Evolutionary conservation across 2,113 vertebrate genomes (phyloP).

Genomic region (Hypomesus transpacificus): DNA sequence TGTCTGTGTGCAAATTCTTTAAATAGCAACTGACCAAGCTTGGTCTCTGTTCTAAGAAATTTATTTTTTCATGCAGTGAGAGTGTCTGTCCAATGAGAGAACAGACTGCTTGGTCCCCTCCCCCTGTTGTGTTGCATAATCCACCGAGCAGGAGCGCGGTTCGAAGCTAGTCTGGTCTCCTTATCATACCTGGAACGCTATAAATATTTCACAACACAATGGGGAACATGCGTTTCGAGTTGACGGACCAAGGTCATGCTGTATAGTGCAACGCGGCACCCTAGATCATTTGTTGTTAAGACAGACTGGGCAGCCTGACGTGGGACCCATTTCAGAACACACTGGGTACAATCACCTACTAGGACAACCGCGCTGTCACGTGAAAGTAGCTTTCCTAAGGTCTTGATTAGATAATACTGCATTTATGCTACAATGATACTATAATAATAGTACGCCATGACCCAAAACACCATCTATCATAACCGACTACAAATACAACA

Average conservation of each 20-base stretch:
- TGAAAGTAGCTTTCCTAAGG: too few relatives aligned
- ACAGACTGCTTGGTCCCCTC: neutral
- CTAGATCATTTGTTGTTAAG: too few relatives aligned
- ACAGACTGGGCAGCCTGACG: too few relatives aligned
- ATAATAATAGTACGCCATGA: too few relatives aligned
- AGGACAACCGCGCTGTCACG: too few relatives aligned
- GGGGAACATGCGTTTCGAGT: neutral
- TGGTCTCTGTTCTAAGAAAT: neutral
- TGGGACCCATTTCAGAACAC: too few relatives aligned
- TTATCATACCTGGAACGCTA: neutral
- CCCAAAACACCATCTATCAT: too few relatives aligned
- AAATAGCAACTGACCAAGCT: neutral
- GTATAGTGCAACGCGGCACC: neutral
- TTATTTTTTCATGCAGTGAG: conserved; percentile 7
- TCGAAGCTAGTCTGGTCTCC: neutral
- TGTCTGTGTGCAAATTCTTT: neutral
- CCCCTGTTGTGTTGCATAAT: conserved; percentile 1
- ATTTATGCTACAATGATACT: too few relatives aligned
- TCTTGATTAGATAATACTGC: too few relatives aligned
- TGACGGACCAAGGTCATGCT: neutral
- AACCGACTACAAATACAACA: too few relatives aligned
- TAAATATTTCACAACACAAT: neutral
- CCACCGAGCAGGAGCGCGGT: neutral
- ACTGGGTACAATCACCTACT: too few relatives aligned
- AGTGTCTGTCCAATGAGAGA: conserved; percentile 14